Percentiles rank a stretch among this genome's conserved stretches.
phyloP scores from a whole-genome alignment of 37 sponge, comb jelly and placozoan species.

The Tethya wilhelma region DNA sequence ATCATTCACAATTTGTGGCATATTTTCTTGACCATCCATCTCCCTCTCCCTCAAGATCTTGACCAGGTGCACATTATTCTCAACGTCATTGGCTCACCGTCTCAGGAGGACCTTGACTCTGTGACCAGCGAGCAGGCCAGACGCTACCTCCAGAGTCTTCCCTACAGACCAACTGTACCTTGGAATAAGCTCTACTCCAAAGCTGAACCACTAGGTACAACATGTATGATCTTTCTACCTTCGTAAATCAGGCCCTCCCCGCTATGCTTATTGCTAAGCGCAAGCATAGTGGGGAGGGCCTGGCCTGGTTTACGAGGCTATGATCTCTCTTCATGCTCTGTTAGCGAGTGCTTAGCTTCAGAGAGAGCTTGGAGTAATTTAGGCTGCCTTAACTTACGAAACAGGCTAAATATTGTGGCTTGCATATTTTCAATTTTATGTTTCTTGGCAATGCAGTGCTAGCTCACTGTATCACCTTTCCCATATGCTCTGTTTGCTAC shows the following conservation, averaged over 20 bases:
- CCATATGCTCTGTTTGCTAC: too few relatives aligned
- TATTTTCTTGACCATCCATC: not conserved
- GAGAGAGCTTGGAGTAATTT: too few relatives aligned
- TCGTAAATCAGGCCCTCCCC: too few relatives aligned
- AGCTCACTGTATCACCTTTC: too few relatives aligned
- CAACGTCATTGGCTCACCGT: slow-evolving; percentile 90
- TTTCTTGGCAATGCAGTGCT: too few relatives aligned
- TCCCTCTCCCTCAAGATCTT: slow-evolving; percentile 44
- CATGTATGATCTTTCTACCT: not conserved
- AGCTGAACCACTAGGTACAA: slow-evolving; percentile 78
- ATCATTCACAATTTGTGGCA: too few relatives aligned
- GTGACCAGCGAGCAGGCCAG: slow-evolving; percentile 95
- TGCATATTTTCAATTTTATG: too few relatives aligned
- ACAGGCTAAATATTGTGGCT: not conserved
- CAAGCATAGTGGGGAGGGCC: too few relatives aligned
- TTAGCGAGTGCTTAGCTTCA: too few relatives aligned
- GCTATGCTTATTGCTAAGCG: too few relatives aligned
- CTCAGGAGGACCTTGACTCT: slow-evolving; percentile 84
- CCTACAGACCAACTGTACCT: slow-evolving; percentile 89
- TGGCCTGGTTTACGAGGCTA: not conserved
- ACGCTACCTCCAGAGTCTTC: slow-evolving; percentile 93
- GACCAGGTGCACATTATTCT: slow-evolving; percentile 98
- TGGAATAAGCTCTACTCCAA: slow-evolving; percentile 92
- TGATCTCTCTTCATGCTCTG: not conserved
- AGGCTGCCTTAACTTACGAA: too few relatives aligned